Base-by-base conservation (phyloP, 2,888 invertebrate genomes). In the Tortrix viridana region DNA sequence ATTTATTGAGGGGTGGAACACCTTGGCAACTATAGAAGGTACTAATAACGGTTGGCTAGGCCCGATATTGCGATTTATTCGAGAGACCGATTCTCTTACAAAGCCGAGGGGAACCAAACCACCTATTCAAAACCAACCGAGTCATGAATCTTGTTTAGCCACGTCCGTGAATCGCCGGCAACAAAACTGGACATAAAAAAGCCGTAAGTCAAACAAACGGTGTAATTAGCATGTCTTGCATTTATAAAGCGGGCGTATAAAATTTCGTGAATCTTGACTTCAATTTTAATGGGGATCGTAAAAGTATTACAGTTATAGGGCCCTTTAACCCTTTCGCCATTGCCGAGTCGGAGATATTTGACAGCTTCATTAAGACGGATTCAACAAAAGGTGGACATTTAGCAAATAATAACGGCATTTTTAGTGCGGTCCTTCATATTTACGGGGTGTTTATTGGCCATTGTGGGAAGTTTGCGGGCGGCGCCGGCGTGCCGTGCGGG, bases 1-100 rank as follows among this genome's bases (percentile, higher is more conserved):
- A 92, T 92, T 92, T 92, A 92, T 91, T 79, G 91, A 86, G 89
- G 92, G 92, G 91, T 87, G 87, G 85, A 86, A 89, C 91, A 92
- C 91, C 91, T 92, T 91, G 84, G 90, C 86, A 92, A 92, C 92
- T 89, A 88, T 85, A 82, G 83, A 82, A 84, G 86, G 87, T 88
- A 90, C 88, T 88, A 89, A 89, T 90, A 90, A 90, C 86, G 89
- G 86, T 84, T 84, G 87, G 88, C 85, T 87, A 86, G 81, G 81
- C 79, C 79, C 83, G 83, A 89, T 90, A 91, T 90, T 88, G 85
- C 88, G 85, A 87, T 88, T 87, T 86, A 85, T 86, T 85, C 81
- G 79, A 76, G 72, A 77, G 77, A 79, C 77, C 78, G 74, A 79
- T 79, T 81, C 77, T 76, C 77, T 75, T 71, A 71, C 67, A 65